These are phyloP conservation scores for Prolemur simus DNA, from an alignment of 2,113 vertebrate genomes.

Conservation along the genomic window DNA sequence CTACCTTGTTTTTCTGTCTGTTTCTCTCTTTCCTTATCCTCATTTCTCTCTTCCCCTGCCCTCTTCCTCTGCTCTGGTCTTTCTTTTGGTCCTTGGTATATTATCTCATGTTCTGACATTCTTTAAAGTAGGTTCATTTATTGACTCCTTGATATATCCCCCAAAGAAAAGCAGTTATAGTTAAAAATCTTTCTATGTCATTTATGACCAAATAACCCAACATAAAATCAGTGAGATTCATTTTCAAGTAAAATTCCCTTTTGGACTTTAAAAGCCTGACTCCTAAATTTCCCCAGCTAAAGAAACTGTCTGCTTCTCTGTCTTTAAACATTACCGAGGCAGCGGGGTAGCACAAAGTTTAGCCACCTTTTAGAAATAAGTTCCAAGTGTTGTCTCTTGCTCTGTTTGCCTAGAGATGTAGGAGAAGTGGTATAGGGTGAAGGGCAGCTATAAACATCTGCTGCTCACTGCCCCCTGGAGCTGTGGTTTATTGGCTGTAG, in stretches of 20 bases:
- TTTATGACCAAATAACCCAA: slow-evolving; percentile 12
- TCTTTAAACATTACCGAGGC: not conserved
- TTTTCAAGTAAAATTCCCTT: slow-evolving; percentile 51
- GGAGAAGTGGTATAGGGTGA: not conserved
- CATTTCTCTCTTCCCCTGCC: not conserved
- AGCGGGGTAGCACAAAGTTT: not conserved
- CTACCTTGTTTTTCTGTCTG: not conserved
- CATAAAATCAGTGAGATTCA: slow-evolving; percentile 44
- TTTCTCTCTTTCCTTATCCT: not conserved
- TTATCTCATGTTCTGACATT: slow-evolving; percentile 1
- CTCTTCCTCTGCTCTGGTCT: not conserved
- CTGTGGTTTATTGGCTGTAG: not conserved
- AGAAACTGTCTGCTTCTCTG: not conserved
- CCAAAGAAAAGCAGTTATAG: not conserved
- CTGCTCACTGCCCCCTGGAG: not conserved
- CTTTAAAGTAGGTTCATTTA: slow-evolving; percentile 17
- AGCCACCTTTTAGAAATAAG: slow-evolving; percentile 24
- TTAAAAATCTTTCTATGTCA: slow-evolving; percentile 7
- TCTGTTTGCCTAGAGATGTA: not conserved
- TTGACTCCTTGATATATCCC: not conserved
- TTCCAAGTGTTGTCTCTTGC: not conserved
- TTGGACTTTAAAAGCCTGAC: slow-evolving; percentile 32
- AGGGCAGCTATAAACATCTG: not conserved
- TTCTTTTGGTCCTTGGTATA: not conserved
- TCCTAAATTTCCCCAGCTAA: not conserved